phyloP scores from a whole-genome alignment of 2,113 vertebrate species.

The Cebidichthys violaceus region DNA sequence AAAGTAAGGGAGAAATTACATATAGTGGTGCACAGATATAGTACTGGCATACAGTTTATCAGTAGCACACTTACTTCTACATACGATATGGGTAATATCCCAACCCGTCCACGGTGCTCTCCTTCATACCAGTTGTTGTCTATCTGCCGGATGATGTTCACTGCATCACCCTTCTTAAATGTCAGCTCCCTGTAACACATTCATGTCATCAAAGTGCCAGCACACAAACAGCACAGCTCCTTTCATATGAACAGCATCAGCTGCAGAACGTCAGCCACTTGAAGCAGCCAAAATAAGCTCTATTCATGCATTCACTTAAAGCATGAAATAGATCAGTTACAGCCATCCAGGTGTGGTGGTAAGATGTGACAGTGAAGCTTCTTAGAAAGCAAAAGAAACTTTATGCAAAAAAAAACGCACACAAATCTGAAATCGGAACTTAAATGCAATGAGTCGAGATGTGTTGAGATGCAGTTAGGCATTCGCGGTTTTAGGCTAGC shows the following conservation, averaged over 20 bases:
- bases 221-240: neutral
- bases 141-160: slow-evolving; percentile 98
- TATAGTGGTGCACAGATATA: neutral
- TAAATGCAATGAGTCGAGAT: slow-evolving; percentile 10
- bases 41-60: neutral
- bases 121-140: slow-evolving; percentile 99
- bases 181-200: slow-evolving; percentile 93
- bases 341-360: slow-evolving; percentile 18
- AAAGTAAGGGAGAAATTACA: neutral
- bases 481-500: slow-evolving; percentile 20
- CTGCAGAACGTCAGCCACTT: slow-evolving; percentile 21
- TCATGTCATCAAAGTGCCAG: slow-evolving; percentile 13
- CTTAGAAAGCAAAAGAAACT: slow-evolving; percentile 15
- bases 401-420: neutral
- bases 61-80: slow-evolving; percentile 87
- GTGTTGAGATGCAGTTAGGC: slow-evolving; percentile 28
- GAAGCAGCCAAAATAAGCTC: slow-evolving; percentile 3
- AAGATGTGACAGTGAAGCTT: neutral
- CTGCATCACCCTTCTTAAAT: slow-evolving; percentile 96
- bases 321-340: neutral
- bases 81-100: slow-evolving; percentile 97
- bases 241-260: neutral
- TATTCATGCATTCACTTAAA: slow-evolving; percentile 37
- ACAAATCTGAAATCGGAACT: neutral
- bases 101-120: slow-evolving; percentile 91